Percentiles rank a stretch among this genome's conserved stretches.
Conservation (phyloP, 2,888 invertebrate species). For the Scaptomyza polygonia region DNA sequence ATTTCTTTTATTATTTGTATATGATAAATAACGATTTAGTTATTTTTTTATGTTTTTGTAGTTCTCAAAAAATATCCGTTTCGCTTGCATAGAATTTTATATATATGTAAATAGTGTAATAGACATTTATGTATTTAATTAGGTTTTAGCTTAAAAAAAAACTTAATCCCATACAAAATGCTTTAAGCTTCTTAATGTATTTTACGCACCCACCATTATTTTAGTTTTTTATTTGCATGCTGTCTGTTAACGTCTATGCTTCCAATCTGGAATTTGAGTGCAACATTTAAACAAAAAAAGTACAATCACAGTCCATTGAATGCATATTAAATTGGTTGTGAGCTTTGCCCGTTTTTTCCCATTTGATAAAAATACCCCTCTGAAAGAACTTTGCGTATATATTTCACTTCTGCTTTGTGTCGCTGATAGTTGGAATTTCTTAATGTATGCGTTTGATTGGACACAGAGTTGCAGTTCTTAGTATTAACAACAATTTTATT, state of each 20-base stretch:
- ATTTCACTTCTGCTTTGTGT: conserved; percentile 21
- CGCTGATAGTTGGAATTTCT: conserved; percentile 28
- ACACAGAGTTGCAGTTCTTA: conserved; percentile 47
- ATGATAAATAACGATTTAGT: conserved; percentile 51
- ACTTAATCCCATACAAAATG: conserved; percentile 77
- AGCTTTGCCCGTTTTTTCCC: conserved; percentile 43
- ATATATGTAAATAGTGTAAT: conserved; percentile 49
- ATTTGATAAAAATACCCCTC: conserved; percentile 29
- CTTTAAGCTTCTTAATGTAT: conserved; percentile 67
- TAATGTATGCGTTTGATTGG: conserved; percentile 36
- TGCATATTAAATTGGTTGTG: conserved; percentile 70
- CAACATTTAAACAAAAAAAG: conserved; percentile 64
- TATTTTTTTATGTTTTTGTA: conserved; percentile 38
- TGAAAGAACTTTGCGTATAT: conserved; percentile 48
- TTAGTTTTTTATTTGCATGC: conserved; percentile 50
- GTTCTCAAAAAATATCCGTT: conserved; percentile 56
- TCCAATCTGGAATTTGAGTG: conserved; percentile 54
- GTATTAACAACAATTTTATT: conserved; percentile 74
- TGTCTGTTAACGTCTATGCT: conserved; percentile 41
- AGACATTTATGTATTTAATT: conserved; percentile 71
- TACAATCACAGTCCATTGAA: conserved; percentile 79
- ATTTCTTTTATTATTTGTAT: conserved; percentile 46
- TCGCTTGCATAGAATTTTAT: conserved; percentile 25
- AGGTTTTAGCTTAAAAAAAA: conserved; percentile 71
- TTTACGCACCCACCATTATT: conserved; percentile 69